Percentiles rank a stretch among this genome's conserved stretches.
These are phyloP conservation scores for Agriopis aurantiaria DNA, from an alignment of 2,888 invertebrate genomes.

Conservation along the genomic window DNA sequence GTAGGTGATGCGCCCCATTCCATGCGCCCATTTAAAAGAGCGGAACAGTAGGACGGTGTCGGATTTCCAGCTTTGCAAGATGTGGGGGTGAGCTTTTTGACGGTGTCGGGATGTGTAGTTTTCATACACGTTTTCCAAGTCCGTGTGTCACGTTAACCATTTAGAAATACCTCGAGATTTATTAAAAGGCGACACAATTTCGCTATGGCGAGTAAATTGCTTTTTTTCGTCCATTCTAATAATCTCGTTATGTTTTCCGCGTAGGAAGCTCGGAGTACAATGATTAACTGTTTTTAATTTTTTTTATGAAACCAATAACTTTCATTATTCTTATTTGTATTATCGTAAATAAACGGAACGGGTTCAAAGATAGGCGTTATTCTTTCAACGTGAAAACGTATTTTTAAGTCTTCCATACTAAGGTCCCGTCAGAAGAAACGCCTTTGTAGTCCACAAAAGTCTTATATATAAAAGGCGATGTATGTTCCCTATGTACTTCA, in stretches of 20 bases:
- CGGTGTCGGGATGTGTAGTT: too few relatives aligned
- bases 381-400: conserved; percentile 4
- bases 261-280: conserved; percentile 59
- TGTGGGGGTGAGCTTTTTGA: too few relatives aligned
- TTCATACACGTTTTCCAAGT: neutral
- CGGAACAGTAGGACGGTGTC: too few relatives aligned
- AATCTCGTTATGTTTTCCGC: conserved; percentile 58
- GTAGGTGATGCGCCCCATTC: too few relatives aligned
- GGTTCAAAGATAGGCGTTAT: conserved; percentile 34
- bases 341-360: conserved; percentile 45
- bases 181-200: conserved; percentile 67
- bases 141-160: conserved; percentile 56
- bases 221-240: conserved; percentile 68
- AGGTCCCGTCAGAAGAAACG: too few relatives aligned
- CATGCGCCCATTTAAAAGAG: too few relatives aligned
- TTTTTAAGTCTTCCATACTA: conserved; percentile 2
- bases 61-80: too few relatives aligned
- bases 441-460: too few relatives aligned
- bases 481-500: too few relatives aligned
- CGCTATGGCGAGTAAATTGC: conserved; percentile 64
- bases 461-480: too few relatives aligned
- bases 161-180: conserved; percentile 65
- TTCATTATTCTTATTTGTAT: conserved; percentile 47
- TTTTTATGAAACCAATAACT: conserved; percentile 52
- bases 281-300: conserved; percentile 65